phyloP scores from a whole-genome alignment of 2,888 invertebrate genomes.

The Neocrepidodera transversa region DNA sequence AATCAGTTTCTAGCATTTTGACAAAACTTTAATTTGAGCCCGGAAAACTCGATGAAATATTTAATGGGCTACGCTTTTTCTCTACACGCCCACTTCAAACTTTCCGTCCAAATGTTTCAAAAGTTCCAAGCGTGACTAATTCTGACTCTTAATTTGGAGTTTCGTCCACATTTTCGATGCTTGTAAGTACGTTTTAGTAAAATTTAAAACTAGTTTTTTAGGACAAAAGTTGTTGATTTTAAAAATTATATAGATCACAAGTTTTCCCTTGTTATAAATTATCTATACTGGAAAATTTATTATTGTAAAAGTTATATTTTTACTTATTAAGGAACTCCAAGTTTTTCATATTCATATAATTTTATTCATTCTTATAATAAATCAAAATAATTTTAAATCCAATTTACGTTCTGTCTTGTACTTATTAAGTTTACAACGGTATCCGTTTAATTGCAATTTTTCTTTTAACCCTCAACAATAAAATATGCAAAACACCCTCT shows the following conservation, averaged over 20 bases:
- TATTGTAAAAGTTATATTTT: no score
- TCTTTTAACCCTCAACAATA: neutral
- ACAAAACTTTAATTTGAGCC: slow-evolving; percentile 12
- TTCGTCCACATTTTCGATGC: neutral
- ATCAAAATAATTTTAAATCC: neutral
- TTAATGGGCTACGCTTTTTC: slow-evolving; percentile 3
- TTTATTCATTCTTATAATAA: no score
- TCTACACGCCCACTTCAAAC: slow-evolving; percentile 11
- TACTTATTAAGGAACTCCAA: no score
- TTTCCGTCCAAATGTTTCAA: slow-evolving; percentile 7
- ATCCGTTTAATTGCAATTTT: slow-evolving; percentile 8
- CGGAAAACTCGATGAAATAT: slow-evolving; percentile 6
- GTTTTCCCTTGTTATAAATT: no score
- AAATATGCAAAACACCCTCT: slow-evolving; percentile 21
- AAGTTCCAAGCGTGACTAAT: slow-evolving; percentile 10
- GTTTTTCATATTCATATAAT: no score
- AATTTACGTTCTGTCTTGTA: neutral
- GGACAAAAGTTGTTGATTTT: no score
- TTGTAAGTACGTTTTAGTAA: no score
- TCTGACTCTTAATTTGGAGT: neutral
- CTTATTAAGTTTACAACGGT: neutral
- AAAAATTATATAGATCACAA: no score
- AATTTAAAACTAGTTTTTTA: no score
- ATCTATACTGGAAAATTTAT: no score
- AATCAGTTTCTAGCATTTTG: neutral